Base-by-base conservation (phyloP, 2,113 vertebrate species). In the Neolamprologus brichardi region DNA sequence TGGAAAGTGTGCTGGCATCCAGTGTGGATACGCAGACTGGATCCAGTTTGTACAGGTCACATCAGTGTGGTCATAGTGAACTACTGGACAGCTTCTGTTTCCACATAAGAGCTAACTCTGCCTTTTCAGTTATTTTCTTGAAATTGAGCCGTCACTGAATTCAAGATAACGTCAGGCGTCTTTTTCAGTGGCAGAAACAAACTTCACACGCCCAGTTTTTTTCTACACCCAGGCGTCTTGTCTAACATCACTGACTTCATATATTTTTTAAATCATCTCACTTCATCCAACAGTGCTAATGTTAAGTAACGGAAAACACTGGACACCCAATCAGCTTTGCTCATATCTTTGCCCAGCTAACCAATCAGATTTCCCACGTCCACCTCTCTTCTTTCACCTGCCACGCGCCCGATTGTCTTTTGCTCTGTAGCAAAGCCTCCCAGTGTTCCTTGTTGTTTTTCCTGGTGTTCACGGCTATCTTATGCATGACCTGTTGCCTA, bases 211-310 rank as follows among this genome's bases (percentile, higher is more conserved):
- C 13, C 0, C 37, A 44, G 13, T 72, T 72, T 72, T 64, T 44
- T 28, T 28, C 39, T 17, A 15, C 23, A 25, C 1, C 13, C 20
- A 44, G 0, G 37, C 37, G 0, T 10, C 39, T 25, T 0, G 20
- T 72, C 39, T 72, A 25, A 46, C 39, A 46, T 72, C 60, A n/a
- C 60, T 67, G 62, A 67, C 18, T 67, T 3, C 62, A 37, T 20
- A 67, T 67, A 20, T 67, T 67, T 37, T 20, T 37, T 5, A 37
- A 67, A 37, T 67, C 60, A 1, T 37, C 32, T 67, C 32, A 37
- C 18, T 20, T 64, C 18, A 64, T 20, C 60, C 6, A 37, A 20
- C 60, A 37, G 60, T 37, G 18, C 6, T 67, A 37, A 37, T 13
- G 15, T 67, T 67, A 37, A 37, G 18, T 37, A 37, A 67, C 1